Conservation (phyloP, 2,797 vertebrate genomes). For the Chelon auratus region DNA sequence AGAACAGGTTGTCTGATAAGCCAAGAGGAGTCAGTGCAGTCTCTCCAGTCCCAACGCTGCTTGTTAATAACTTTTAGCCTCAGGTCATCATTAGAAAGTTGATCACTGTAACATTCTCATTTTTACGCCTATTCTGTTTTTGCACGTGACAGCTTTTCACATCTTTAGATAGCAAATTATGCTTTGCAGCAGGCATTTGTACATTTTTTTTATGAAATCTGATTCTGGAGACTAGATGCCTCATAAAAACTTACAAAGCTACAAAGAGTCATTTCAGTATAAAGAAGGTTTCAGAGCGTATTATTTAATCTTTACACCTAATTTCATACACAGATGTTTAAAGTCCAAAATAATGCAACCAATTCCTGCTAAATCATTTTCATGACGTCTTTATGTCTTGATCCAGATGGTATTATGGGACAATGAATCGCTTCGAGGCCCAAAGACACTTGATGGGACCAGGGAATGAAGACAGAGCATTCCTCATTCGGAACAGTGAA, state of each 20-base stretch:
- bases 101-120: background rate
- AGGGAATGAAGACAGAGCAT: constrained; percentile 76
- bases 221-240: too few relatives aligned
- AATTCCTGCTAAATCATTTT: constrained; percentile 1
- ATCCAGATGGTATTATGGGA: constrained; percentile 88
- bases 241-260: background rate
- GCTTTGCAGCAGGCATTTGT: too few relatives aligned
- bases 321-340: background rate
- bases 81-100: background rate
- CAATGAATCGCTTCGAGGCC: constrained; percentile 84
- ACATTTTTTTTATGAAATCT: too few relatives aligned
- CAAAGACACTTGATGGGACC: constrained; percentile 73
- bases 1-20: background rate
- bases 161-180: too few relatives aligned
- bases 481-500: constrained; percentile 86
- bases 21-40: background rate
- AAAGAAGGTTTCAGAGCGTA: background rate
- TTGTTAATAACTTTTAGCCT: background rate
- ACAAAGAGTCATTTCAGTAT: background rate
- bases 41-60: background rate
- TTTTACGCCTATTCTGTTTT: too few relatives aligned
- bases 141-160: too few relatives aligned
- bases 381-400: background rate
- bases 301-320: background rate
- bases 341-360: background rate